Base-by-base conservation (phyloP, 1,140 invertebrate species). In the Drosophila teissieri region DNA sequence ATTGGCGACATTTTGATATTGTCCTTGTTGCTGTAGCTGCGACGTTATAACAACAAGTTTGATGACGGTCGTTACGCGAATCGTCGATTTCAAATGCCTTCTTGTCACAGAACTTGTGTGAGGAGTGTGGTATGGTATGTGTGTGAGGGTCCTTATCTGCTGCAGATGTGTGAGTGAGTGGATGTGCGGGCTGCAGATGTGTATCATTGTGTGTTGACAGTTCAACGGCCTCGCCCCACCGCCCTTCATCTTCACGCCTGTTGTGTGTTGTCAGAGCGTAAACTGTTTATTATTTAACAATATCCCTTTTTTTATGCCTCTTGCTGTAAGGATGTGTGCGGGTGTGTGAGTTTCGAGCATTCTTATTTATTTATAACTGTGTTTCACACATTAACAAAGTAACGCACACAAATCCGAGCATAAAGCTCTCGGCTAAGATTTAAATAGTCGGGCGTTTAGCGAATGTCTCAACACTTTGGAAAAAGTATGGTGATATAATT, bases 221-320 rank as follows among this genome's bases (percentile, higher is more conserved):
- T 67, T 58, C 53, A 75, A 45, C 61, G 72, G 61, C 72, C 60
- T 65, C 53, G 49, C 49, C 52, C 24, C 39, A 27, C 51, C 56
- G 60, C 72, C 65, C 54, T 45, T 54, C 62, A 65, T 76, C 69
- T 88, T 88, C 76, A 89, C 83, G 76, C 83, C 83, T 89, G 54
- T 76, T 72, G 70, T 75, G 34, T 75, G 75, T 67, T 80, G 80
- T 85, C 77, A 55, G 56, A 67, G 77, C 72, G 64, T 89, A 83
- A 88, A 89, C 79, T 79, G 83, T 89, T 88, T 88, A 88, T 88
- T 88, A 88, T 83, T 88, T 83, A 88, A 83, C 79, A 88, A 82
- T 86, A 82, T 88, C 63, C 73, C 36, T 77, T 82, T 44, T 44
- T 75, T 51, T 55, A 73, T 72, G 37, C 48, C 39, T 44, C 48